Conservation (phyloP, 2,113 vertebrate genomes). For the Baryphthengus martii region DNA sequence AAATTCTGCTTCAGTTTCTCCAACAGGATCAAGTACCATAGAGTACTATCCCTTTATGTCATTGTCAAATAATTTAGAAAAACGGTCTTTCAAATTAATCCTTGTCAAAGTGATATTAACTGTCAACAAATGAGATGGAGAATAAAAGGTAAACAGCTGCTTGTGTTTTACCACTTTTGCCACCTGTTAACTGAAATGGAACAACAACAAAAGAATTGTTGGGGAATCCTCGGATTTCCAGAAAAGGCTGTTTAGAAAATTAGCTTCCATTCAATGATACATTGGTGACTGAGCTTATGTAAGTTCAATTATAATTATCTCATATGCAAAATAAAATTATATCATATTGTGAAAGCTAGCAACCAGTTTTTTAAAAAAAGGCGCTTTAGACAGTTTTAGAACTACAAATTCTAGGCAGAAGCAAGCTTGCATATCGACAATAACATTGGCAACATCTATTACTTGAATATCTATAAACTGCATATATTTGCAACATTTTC, state of each 20-base stretch:
- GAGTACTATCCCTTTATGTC: neutral
- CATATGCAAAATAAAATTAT: neutral
- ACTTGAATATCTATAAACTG: neutral
- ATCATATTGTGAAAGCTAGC: neutral
- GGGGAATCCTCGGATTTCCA: neutral
- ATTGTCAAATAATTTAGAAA: neutral
- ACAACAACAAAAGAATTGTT: neutral
- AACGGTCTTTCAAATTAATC: neutral
- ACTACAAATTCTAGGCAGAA: neutral
- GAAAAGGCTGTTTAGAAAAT: neutral
- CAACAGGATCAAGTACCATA: neutral
- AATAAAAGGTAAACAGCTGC: neutral
- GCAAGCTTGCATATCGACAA: neutral
- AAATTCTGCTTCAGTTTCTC: neutral
- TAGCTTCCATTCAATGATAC: neutral
- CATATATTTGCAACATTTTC: neutral
- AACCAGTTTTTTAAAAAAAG: neutral
- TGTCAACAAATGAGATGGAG: neutral
- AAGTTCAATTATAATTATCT: neutral
- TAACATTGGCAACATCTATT: neutral
- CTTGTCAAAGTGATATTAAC: neutral
- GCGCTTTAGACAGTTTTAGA: neutral
- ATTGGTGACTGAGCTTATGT: neutral
- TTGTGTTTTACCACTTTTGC: neutral
- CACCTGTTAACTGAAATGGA: conserved; percentile 27